These are phyloP conservation scores for Microplitis demolitor DNA, from an alignment of 1,140 invertebrate species.

Conservation along the genomic window DNA sequence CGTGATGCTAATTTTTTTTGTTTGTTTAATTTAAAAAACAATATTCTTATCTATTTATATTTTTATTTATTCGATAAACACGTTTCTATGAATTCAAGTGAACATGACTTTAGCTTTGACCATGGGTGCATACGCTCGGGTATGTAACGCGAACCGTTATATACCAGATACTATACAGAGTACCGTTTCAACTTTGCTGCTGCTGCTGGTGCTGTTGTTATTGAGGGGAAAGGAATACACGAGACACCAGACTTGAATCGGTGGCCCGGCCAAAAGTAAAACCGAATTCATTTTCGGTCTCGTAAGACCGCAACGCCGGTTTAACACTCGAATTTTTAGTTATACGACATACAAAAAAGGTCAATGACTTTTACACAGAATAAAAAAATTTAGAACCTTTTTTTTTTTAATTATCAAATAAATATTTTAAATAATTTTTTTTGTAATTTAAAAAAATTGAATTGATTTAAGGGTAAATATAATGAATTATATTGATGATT, in stretches of 20 bases:
- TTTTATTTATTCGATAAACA: background rate
- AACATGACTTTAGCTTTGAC: conserved; percentile 12
- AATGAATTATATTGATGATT: background rate
- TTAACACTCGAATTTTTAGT: background rate
- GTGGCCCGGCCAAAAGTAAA: conserved; percentile 54
- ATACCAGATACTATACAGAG: conserved; percentile 5
- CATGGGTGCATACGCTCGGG: conserved; percentile 32
- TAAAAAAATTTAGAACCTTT: background rate
- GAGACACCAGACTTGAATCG: conserved; percentile 5
- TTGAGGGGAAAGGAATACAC: background rate
- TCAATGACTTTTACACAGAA: background rate
- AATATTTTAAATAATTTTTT: background rate
- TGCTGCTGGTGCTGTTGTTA: no score
- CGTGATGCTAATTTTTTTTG: background rate
- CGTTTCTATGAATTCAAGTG: background rate
- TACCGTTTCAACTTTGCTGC: background rate
- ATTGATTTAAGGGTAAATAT: background rate
- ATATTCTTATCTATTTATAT: background rate
- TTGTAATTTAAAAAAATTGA: background rate
- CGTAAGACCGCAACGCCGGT: conserved; percentile 32
- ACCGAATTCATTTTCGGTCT: conserved; percentile 59
- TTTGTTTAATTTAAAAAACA: background rate
- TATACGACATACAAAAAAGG: background rate
- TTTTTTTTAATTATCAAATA: background rate
- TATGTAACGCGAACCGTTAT: conserved; percentile 51